Conservation (phyloP, 2,888 invertebrate genomes). For the Tetragonisca angustula region DNA sequence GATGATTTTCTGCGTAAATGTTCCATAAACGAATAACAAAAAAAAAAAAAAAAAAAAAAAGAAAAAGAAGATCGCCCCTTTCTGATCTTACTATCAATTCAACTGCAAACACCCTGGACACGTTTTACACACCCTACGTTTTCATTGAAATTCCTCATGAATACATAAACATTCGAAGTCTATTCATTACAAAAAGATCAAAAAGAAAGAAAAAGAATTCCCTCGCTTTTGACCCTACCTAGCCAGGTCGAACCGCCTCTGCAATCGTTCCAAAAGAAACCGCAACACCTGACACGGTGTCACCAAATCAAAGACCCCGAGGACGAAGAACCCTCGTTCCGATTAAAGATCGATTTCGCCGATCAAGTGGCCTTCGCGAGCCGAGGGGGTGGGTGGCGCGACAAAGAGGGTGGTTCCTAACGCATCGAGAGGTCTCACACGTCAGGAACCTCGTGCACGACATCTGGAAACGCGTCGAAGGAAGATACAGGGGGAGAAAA, state of each 20-base stretch:
- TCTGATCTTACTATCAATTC: too few species aligned
- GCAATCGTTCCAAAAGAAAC: not conserved
- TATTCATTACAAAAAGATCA: not conserved
- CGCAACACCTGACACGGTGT: not conserved
- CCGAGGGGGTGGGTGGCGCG: slow-evolving; percentile 24
- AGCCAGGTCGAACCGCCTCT: not conserved
- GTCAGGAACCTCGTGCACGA: not conserved
- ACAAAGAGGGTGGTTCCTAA: not conserved
- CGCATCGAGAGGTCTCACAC: slow-evolving; percentile 36
- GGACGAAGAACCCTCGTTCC: not conserved
- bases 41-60: too few species aligned
- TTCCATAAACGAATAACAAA: too few species aligned
- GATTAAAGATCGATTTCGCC: not conserved
- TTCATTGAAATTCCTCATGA: too few species aligned
- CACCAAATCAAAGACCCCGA: not conserved
- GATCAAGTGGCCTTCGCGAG: not conserved
- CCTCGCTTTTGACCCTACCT: not conserved
- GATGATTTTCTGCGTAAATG: too few species aligned
- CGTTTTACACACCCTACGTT: too few species aligned
- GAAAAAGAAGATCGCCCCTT: too few species aligned
- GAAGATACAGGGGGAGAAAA: not conserved
- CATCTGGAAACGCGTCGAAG: slow-evolving; percentile 5
- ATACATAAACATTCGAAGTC: too few species aligned
- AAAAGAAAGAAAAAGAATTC: not conserved
- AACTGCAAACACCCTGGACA: too few species aligned